phyloP scores from a whole-genome alignment of 1,140 invertebrate genomes.

The Tyrophagus putrescentiae region DNA sequence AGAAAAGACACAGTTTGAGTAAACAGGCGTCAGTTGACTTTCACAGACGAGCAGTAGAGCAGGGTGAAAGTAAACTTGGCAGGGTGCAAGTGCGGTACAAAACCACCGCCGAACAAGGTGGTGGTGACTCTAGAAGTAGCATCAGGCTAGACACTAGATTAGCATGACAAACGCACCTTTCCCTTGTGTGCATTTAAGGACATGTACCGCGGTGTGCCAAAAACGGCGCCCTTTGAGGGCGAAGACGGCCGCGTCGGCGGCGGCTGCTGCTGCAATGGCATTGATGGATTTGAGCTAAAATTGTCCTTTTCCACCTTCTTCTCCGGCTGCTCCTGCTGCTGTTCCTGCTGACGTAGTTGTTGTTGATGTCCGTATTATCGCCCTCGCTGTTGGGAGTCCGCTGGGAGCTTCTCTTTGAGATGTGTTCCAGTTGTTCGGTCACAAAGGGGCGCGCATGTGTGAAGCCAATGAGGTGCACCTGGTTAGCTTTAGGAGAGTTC shows the following conservation, averaged over 20 bases:
- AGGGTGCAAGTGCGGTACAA: no score
- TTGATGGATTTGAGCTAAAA: no score
- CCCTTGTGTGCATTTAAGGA: conserved; percentile 28
- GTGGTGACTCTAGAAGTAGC: not conserved
- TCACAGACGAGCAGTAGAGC: not conserved
- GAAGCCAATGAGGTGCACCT: not conserved
- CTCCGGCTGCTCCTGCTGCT: no score
- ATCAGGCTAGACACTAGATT: no score
- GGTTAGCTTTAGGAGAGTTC: not conserved
- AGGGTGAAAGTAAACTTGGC: not conserved
- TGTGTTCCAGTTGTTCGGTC: conserved; percentile 37
- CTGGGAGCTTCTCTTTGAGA: conserved; percentile 16
- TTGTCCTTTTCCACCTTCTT: no score
- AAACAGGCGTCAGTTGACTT: not conserved
- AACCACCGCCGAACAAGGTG: no score
- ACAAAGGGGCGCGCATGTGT: conserved; percentile 20
- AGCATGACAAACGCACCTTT: no score
- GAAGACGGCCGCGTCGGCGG: no score
- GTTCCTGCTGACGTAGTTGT: conserved; percentile 41
- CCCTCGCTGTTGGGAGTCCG: conserved; percentile 48
- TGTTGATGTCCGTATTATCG: conserved; percentile 46
- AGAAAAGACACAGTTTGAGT: not conserved
- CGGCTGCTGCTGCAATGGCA: no score
- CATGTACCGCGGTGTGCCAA: conserved; percentile 39
- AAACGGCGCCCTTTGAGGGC: no score